These are phyloP conservation scores for Eupithecia inturbata DNA, from an alignment of 2,888 invertebrate genomes.

Conservation along the genomic window DNA sequence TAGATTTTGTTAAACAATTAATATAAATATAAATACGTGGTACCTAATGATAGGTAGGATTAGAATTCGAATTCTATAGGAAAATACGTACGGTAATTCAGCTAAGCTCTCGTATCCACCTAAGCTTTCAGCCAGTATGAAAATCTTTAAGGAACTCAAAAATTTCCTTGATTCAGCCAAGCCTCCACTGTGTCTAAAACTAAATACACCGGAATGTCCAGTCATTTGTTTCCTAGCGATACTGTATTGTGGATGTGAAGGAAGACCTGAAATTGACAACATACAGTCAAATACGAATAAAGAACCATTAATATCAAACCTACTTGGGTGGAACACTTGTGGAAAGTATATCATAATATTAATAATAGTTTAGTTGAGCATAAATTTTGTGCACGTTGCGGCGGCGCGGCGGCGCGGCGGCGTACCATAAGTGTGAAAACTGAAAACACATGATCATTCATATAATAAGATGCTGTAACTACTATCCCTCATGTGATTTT, in stretches of 20 bases:
- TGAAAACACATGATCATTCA: no score
- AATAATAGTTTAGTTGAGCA: no score
- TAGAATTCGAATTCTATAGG: no score
- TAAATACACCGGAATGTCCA: slow-evolving; percentile 96
- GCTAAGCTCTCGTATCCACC: slow-evolving; percentile 98
- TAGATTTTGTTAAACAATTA: no score
- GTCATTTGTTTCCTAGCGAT: slow-evolving; percentile 91
- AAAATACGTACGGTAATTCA: slow-evolving; percentile 95
- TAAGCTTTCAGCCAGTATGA: slow-evolving; percentile 95
- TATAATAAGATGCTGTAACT: no score
- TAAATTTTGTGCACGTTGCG: no score
- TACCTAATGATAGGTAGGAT: background rate
- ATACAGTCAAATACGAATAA: background rate
- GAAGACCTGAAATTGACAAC: slow-evolving; percentile 83
- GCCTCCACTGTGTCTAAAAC: slow-evolving; percentile 93
- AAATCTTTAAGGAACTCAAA: slow-evolving; percentile 89
- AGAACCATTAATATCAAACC: background rate
- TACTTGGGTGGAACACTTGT: background rate
- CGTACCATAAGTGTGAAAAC: no score
- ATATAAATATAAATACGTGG: no score
- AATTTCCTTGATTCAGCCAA: slow-evolving; percentile 89
- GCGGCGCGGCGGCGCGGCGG: no score
- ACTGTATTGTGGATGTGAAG: slow-evolving; percentile 93
- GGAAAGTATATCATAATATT: background rate
- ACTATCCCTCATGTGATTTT: no score